Evolutionary conservation across 1,140 invertebrate genomes (phyloP).

Genomic region (Nebria ingens): DNA sequence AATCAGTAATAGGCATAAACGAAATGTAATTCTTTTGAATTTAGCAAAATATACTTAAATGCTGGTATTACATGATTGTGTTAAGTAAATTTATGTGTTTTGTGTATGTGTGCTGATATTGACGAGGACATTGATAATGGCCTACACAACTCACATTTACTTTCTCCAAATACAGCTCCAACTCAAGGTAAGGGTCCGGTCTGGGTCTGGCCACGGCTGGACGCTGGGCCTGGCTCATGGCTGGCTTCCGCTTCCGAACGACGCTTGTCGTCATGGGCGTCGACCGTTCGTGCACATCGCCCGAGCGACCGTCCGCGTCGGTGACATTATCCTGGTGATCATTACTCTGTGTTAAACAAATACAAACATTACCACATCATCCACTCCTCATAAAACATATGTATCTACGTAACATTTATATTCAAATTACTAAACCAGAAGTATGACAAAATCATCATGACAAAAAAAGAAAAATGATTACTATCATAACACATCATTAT

Average conservation of each 20-base stretch:
- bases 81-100: too few species aligned
- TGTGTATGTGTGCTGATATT: too few species aligned
- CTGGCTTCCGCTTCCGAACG: neutral
- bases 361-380: neutral
- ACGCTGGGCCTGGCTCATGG: neutral
- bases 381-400: neutral
- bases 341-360: neutral
- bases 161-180: constrained; percentile 2
- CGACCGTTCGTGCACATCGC: neutral
- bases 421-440: too few species aligned
- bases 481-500: too few species aligned
- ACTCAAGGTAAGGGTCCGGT: constrained; percentile 3
- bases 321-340: neutral
- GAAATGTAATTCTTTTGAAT: too few species aligned
- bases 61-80: too few species aligned
- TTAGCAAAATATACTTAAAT: too few species aligned
- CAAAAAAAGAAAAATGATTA: too few species aligned
- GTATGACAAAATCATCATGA: too few species aligned
- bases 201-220: neutral
- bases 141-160: neutral
- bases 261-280: constrained; percentile 2
- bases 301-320: neutral
- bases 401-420: too few species aligned
- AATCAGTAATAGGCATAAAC: too few species aligned
- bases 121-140: neutral